A percentile compares a stretch with the other conserved stretches of the same genome.
These are phyloP conservation scores for Panthera uncia DNA, from an alignment of 2,113 vertebrate species.

Conservation along the genomic window DNA sequence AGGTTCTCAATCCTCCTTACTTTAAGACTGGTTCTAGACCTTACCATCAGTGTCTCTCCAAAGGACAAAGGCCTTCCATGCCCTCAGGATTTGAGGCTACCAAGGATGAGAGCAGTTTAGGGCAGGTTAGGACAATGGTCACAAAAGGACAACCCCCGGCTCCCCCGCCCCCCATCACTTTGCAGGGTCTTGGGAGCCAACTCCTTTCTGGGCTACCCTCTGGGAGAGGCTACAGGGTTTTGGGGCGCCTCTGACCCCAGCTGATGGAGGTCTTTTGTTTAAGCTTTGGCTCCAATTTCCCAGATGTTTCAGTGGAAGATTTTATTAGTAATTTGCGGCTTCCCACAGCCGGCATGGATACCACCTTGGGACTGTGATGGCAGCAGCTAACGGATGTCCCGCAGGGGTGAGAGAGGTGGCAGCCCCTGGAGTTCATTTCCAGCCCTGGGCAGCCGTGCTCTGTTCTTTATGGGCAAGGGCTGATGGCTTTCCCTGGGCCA, in stretches of 20 bases:
- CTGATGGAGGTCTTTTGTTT: neutral
- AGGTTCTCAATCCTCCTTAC: neutral
- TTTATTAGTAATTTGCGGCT: neutral
- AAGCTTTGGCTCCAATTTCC: neutral
- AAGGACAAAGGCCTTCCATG: neutral
- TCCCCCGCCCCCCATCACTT: fast-evolving
- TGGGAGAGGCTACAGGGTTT: neutral
- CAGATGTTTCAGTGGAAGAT: neutral
- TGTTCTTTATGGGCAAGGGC: neutral
- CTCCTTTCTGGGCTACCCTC: neutral
- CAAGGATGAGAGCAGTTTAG: neutral
- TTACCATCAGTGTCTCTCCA: neutral
- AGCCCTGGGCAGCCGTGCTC: neutral
- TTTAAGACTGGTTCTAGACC: neutral
- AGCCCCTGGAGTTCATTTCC: neutral
- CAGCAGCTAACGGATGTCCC: neutral
- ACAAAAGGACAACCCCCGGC: neutral
- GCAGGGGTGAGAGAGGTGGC: neutral
- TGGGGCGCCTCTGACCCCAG: neutral
- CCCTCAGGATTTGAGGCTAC: neutral
- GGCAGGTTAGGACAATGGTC: neutral
- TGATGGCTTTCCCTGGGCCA: neutral
- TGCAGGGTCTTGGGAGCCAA: neutral
- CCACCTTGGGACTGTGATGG: too few species aligned
- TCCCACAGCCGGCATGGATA: neutral